Evolutionary conservation across 2,113 vertebrate genomes (phyloP), one percentile per base, ranked within the genome.

Genomic region (Ceyx cyanopectus): DNA sequence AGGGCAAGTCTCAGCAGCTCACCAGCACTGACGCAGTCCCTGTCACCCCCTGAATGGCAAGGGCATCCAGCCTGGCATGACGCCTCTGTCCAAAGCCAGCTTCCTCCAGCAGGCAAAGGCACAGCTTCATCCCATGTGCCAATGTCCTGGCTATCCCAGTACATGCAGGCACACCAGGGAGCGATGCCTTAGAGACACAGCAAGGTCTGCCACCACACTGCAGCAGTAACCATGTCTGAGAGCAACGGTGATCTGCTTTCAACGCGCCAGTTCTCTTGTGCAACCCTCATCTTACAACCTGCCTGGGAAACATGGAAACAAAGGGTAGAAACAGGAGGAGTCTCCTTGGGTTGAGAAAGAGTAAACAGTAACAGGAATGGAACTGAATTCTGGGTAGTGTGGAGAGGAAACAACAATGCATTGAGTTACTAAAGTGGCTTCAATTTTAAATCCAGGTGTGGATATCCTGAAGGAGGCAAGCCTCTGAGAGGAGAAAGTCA

Each of bases 61-160:
- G 21, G 19, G 16, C 12, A 37, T 57, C 41, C n/a, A 62, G 57
- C 61, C 63, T 46, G 46, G 56, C 9, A 10, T 5, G 7, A 30
- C 0, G 2, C 14, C 5, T 32, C 60, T 0, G 0, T 16, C 34
- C 34, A 69, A 46, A 60, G 40, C 32, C 34, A 65, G 32, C 2
- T 32, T 6, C 26, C 16, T 48, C 6, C 32, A 32, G 58, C 19
- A 89, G 45, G n/a, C 45, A 37, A 66, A 82, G 56, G 53, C 29
- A 66, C 14, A 30, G 40, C 53, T 76, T 72, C 16, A 7, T 30
- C 67, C 68, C 58, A 32, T 2, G 0, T 68, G 54, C 19, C 20
- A 15, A 41, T 30, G 4, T 41, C 51, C 32, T 3, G 5, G 46
- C 7, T 70, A 3, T 17, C 43, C 34, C 77, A 74, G 46, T 1